phyloP scores from a whole-genome alignment of 2,113 vertebrate genomes.

The Orientallactaga bullata region DNA sequence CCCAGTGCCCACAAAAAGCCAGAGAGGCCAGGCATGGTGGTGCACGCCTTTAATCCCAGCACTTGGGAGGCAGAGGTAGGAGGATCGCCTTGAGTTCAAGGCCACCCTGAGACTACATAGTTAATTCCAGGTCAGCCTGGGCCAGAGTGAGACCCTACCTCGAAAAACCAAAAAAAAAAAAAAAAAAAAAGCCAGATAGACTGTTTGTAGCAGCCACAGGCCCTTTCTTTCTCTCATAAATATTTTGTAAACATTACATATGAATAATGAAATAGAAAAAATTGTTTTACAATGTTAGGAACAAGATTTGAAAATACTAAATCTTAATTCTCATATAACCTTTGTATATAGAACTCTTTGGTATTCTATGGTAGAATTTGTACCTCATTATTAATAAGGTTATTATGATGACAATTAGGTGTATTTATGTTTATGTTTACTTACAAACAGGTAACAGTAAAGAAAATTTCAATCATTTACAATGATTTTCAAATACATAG shows the following conservation, averaged over 20 bases:
- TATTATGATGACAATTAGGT: slow-evolving; percentile 36
- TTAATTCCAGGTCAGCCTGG: too few species aligned
- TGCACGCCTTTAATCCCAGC: too few species aligned
- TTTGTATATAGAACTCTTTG: neutral
- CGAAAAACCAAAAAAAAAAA: too few species aligned
- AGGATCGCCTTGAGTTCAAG: too few species aligned
- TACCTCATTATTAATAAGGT: slow-evolving; percentile 39
- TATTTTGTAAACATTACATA: neutral
- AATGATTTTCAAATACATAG: slow-evolving; percentile 43
- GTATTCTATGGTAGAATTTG: slow-evolving; percentile 35
- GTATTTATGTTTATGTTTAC: neutral
- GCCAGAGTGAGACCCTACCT: too few species aligned
- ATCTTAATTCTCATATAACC: neutral
- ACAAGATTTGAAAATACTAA: neutral
- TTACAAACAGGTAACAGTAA: neutral
- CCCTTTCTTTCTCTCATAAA: neutral
- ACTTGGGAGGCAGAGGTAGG: too few species aligned
- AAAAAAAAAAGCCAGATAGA: too few species aligned
- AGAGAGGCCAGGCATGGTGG: too few species aligned
- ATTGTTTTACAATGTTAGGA: neutral
- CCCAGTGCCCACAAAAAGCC: too few species aligned
- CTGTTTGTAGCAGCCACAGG: neutral
- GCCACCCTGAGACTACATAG: too few species aligned
- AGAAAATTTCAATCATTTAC: slow-evolving; percentile 32
- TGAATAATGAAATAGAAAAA: neutral